Evolutionary conservation across 2,113 vertebrate genomes (phyloP), one percentile per base, ranked within the genome.

Genomic region (Actinemys pallida): DNA sequence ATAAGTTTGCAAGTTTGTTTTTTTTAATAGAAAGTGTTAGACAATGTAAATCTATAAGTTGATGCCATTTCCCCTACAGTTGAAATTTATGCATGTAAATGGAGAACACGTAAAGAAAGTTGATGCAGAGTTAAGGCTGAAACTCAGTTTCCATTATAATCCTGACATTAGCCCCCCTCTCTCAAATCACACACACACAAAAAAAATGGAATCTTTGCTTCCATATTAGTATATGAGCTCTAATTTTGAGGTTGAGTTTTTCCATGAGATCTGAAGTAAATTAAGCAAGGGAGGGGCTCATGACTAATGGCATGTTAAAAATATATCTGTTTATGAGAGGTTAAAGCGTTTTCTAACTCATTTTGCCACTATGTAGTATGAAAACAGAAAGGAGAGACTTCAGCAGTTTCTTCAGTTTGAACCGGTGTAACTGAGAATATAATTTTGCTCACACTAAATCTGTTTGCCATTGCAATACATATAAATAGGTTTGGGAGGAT

Each of bases 51-150:
- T 2, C 78, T 17, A 22, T 1, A 2, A 90, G 47, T 13, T 93
- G 1, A 2, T 78, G 5, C 5, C 0, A 45, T 88, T 90, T 65
- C 3, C 89, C 10, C 7, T 49, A 72, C 56, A 57, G 4, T 11
- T 57, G 56, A 52, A 0, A 0, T 12, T 90, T 4, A 24, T 35
- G 20, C n/a, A 2, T 27, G 19, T 35, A 91, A 91, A 82, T n/a
- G 4, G 9, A 84, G 35, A 84, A 78, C 11, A 65, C 0, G 1
- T 54, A 14, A n/a, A 10, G 89, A 1, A 1, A 62, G 4, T 29
- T 86, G 84, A 0, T 93, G 4, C 84, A 78, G 13, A 84, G 6
- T 78, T 88, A 45, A 88, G 29, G 13, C 1, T 87, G 72, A 47
- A 53, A 45, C 17, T 83, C 5, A 54, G 54, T 45, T 49, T 54